These are phyloP conservation scores for Catharus minimus DNA, from an alignment of 2,113 vertebrate genomes.

Conservation along the genomic window DNA sequence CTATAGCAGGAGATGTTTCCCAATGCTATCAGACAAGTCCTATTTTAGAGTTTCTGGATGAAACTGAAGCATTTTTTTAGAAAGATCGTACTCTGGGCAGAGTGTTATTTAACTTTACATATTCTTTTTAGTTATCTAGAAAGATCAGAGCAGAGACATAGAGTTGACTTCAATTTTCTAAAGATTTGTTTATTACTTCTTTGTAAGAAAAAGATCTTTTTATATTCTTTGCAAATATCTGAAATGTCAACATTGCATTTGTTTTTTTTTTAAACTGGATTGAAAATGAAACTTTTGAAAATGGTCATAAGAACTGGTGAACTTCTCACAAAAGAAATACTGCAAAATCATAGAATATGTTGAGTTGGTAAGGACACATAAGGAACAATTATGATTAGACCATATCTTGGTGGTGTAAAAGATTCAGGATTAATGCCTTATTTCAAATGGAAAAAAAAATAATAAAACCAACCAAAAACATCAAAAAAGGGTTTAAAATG, in stretches of 20 bases:
- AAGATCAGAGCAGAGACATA: neutral
- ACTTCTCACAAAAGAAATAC: neutral
- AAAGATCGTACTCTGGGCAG: neutral
- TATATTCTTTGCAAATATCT: neutral
- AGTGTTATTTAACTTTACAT: neutral
- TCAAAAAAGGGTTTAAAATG: neutral
- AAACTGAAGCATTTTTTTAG: neutral
- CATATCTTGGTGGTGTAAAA: neutral
- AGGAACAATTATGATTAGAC: neutral
- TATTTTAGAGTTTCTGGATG: slow-evolving; percentile 2
- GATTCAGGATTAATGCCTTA: neutral
- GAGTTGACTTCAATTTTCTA: neutral
- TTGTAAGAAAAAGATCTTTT: neutral
- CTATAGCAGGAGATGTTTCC: neutral
- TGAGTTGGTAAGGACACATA: neutral
- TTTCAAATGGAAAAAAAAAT: neutral
- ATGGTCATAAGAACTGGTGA: neutral
- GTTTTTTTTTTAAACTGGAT: neutral
- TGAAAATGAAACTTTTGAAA: neutral
- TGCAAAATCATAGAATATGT: neutral
- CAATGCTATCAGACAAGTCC: neutral
- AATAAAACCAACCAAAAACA: neutral
- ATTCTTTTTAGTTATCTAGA: neutral
- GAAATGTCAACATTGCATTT: neutral
- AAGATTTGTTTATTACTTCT: neutral